Conservation (phyloP, 1,140 invertebrate species). For the Drosophila nannoptera region DNA sequence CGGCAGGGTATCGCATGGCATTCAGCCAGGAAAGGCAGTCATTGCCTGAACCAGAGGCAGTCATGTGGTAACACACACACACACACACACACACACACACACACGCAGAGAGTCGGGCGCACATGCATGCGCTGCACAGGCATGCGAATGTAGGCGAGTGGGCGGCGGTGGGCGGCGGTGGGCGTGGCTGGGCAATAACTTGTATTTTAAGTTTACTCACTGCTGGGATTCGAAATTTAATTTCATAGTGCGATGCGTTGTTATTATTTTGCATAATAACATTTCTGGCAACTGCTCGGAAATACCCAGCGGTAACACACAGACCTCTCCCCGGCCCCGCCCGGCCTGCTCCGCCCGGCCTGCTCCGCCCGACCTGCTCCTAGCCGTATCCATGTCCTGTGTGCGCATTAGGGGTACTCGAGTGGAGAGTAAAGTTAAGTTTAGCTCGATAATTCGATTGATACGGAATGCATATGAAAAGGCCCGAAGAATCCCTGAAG, state of each 20-base stretch:
- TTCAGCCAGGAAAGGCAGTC: constrained; percentile 29
- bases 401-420: neutral
- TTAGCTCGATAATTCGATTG: no score
- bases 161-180: neutral
- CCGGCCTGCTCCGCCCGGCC: no score
- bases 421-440: neutral
- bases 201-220: constrained; percentile 76
- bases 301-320: constrained; percentile 24
- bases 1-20: constrained; percentile 50
- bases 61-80: constrained; percentile 66
- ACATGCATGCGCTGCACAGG: no score
- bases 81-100: constrained; percentile 17
- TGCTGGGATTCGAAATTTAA: constrained; percentile 76
- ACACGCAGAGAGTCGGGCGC: no score
- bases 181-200: constrained; percentile 61
- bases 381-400: neutral
- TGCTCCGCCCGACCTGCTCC: no score
- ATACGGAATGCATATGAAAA: no score
- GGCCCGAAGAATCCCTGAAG: no score
- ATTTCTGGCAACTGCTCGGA: constrained; percentile 54
- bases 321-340: neutral
- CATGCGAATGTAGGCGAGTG: no score
- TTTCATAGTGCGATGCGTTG: constrained; percentile 77
- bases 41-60: constrained; percentile 56
- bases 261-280: constrained; percentile 78